Evolutionary conservation across 2,797 vertebrate genomes (phyloP).

Genomic region (Streptopelia turtur): DNA sequence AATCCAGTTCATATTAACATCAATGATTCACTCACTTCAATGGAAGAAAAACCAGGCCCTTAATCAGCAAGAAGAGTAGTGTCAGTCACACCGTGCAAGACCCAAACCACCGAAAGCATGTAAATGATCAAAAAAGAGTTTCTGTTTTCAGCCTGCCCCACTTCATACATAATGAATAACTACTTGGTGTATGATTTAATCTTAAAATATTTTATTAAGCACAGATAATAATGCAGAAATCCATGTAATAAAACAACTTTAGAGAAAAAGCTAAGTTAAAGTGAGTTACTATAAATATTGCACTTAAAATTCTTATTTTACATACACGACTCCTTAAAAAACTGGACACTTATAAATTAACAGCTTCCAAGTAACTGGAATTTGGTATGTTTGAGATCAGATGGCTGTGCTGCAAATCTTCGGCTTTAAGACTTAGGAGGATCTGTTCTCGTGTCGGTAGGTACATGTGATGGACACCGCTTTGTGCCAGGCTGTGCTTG

Average conservation of each 20-base stretch:
- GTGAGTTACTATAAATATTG: constrained; percentile 81
- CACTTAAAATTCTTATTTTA: constrained; percentile 76
- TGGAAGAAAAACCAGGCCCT: neutral
- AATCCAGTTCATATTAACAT: neutral
- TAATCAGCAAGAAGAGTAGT: neutral
- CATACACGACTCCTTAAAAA: constrained; percentile 67
- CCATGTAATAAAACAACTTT: constrained; percentile 57
- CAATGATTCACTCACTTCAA: neutral
- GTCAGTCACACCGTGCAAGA: neutral
- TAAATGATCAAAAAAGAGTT: neutral
- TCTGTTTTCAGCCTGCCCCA: neutral
- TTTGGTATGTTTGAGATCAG: constrained; percentile 22
- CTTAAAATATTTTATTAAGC: constrained; percentile 81
- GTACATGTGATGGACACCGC: neutral
- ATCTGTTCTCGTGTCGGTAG: neutral
- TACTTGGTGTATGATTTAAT: constrained; percentile 3
- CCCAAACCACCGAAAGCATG: neutral
- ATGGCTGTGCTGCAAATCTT: neutral
- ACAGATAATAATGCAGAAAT: constrained; percentile 70
- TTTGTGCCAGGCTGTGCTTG: neutral
- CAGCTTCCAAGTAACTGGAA: constrained; percentile 31
- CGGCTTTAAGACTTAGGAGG: neutral
- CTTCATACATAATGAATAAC: neutral
- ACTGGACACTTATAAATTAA: constrained; percentile 74
- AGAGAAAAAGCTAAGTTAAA: constrained; percentile 65